Evolutionary conservation across 2,888 invertebrate species (phyloP), one percentile per base, ranked within the genome.

Genomic region (Xylota segnis): DNA sequence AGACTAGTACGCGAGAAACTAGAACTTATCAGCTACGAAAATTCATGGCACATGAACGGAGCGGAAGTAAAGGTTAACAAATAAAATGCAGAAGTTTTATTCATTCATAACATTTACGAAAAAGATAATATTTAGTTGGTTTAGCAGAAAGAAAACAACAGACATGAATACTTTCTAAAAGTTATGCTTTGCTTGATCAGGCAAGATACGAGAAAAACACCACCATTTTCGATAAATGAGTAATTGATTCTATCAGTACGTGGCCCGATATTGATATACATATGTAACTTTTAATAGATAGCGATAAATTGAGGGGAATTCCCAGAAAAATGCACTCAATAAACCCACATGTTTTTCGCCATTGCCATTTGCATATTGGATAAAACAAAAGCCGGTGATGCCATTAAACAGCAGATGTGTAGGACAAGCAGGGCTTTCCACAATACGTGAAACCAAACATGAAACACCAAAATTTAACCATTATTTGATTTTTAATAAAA

Each of bases 41-140:
- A 14, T 16, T 18, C n/a, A 23, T 0, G 23, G 4, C 23, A n/a
- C n/a, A 40, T 59, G 23, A 7, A 9, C 7, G 2, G 16, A 63
- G 12, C 45, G 63, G 63, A 45, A 45, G 32, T 14, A 9, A 29
- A 40, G 63, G 63, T 63, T 45, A 45, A 45, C 29, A 45, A 16
- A 50, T 4, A 2, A 32, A 16, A 27, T 14, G 4, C n/a, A 61
- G 12, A 4, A n/a, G 12, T 2, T n/a, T 16, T 34, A 34, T 58
- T 1, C n/a, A n/a, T n/a, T 10, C 2, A 16, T 34, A 56, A 40
- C 23, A 40, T n/a, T 40, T 16, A 43, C 5, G 27, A 27, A 43
- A 27, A 7, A 61, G 59, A 61, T 43, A 43, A 43, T 23, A n/a
- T 7, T 37, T 18, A 3, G 16, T 6, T 16, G n/a, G 37, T 37